These are phyloP conservation scores for Lutraria lutraria DNA, from an alignment of 2,888 invertebrate genomes.

Conservation along the genomic window DNA sequence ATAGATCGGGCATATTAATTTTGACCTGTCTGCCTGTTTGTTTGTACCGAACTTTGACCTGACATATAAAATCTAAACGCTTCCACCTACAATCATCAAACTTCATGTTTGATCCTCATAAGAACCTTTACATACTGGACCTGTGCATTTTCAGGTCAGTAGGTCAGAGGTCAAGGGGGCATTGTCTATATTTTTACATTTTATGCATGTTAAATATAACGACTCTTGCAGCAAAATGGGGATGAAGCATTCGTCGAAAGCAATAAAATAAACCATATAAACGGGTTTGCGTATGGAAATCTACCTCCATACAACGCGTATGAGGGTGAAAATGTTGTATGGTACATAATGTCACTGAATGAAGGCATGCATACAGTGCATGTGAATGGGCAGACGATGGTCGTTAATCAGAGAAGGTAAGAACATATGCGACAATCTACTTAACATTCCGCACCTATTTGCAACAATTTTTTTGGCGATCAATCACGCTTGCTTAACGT, in stretches of 20 bases:
- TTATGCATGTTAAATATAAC: too few relatives aligned
- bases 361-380: slow-evolving; percentile 61
- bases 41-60: too few relatives aligned
- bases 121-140: too few relatives aligned
- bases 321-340: slow-evolving; percentile 66
- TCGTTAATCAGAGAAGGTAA: slow-evolving; percentile 48
- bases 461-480: not conserved
- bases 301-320: slow-evolving; percentile 66
- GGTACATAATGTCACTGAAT: slow-evolving; percentile 62
- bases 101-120: too few relatives aligned
- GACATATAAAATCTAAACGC: too few relatives aligned
- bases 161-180: too few relatives aligned
- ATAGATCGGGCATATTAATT: too few relatives aligned
- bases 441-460: not conserved
- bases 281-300: slow-evolving; percentile 71
- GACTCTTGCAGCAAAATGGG: slow-evolving; percentile 3
- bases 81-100: too few relatives aligned
- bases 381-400: slow-evolving; percentile 60
- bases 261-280: slow-evolving; percentile 62
- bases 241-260: slow-evolving; percentile 21
- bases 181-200: too few relatives aligned
- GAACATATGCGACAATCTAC: not conserved
- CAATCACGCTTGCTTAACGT: not conserved
- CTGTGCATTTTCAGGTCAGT: too few relatives aligned
- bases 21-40: too few relatives aligned